phyloP scores from a whole-genome alignment of 2,797 vertebrate species.

The Oryzias sinensis region DNA sequence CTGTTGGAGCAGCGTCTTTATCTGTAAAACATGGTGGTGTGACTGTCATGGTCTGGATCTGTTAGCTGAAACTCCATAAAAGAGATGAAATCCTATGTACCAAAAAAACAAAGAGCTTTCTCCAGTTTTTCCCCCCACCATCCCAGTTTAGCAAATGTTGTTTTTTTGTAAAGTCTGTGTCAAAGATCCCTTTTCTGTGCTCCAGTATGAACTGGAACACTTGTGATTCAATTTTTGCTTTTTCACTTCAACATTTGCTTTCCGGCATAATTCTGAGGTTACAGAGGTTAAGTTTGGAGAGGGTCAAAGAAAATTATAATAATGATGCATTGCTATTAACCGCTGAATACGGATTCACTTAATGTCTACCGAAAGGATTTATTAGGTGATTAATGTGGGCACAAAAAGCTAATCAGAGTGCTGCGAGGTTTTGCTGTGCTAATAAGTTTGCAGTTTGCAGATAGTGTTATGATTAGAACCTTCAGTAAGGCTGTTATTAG shows the following conservation, averaged over 20 bases:
- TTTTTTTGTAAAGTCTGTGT: too few relatives aligned
- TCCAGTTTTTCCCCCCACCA: too few relatives aligned
- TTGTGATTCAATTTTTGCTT: conserved; percentile 6
- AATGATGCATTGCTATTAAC: conserved; percentile 12
- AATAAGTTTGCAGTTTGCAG: conserved; percentile 48
- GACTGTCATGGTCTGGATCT: too few relatives aligned
- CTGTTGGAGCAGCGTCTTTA: too few relatives aligned
- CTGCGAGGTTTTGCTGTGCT: conserved; percentile 43
- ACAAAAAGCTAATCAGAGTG: conserved; percentile 53
- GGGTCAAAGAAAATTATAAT: neutral
- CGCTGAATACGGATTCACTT: conserved; percentile 29
- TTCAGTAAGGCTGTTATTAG: conserved; percentile 43
- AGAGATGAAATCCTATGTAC: too few relatives aligned
- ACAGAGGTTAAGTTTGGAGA: conserved; percentile 1
- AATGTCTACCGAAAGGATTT: conserved; percentile 37
- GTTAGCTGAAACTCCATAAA: too few relatives aligned
- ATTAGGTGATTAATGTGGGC: conserved; percentile 53
- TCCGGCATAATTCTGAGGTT: conserved; percentile 12
- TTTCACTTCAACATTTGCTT: conserved; percentile 6
- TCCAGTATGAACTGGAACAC: conserved; percentile 4
- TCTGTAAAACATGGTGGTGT: too few relatives aligned
- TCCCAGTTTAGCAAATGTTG: too few relatives aligned
- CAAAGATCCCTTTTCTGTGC: too few relatives aligned
- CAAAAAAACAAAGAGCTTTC: too few relatives aligned
- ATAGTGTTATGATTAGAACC: conserved; percentile 43